phyloP scores from a whole-genome alignment of 2,113 vertebrate genomes.

The Nothoprocta perdicaria region DNA sequence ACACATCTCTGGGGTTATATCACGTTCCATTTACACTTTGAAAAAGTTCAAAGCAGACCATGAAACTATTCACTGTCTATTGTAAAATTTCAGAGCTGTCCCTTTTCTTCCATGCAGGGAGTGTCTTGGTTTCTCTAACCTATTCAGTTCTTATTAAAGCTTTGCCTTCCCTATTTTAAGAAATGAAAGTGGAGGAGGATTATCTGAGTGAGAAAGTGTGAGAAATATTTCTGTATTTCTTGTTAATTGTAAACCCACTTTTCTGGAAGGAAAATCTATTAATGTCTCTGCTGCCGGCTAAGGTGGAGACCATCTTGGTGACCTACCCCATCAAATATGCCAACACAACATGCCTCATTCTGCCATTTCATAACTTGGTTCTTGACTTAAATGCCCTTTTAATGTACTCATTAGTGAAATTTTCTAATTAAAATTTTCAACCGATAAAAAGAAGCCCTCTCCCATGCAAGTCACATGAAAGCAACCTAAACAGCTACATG shows the following conservation, averaged over 20 bases:
- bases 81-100: neutral
- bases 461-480: constrained; percentile 44
- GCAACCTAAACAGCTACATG: constrained; percentile 22
- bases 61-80: neutral
- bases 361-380: constrained; percentile 51
- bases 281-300: constrained; percentile 5
- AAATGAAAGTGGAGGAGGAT: neutral
- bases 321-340: constrained; percentile 29
- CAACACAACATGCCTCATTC: neutral
- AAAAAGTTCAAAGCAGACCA: neutral
- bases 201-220: neutral
- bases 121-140: neutral
- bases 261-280: constrained; percentile 32
- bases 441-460: neutral
- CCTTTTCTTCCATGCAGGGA: neutral
- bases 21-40: rapidly evolving
- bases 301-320: constrained; percentile 17
- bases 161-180: neutral
- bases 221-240: neutral
- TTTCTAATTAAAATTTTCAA: constrained; percentile 60
- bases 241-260: neutral
- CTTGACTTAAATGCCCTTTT: constrained; percentile 63
- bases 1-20: neutral
- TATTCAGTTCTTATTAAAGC: neutral
- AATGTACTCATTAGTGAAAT: constrained; percentile 48